Evolutionary conservation across 2,888 invertebrate species (phyloP).

Genomic region (Eumacrocentrus americanus): DNA sequence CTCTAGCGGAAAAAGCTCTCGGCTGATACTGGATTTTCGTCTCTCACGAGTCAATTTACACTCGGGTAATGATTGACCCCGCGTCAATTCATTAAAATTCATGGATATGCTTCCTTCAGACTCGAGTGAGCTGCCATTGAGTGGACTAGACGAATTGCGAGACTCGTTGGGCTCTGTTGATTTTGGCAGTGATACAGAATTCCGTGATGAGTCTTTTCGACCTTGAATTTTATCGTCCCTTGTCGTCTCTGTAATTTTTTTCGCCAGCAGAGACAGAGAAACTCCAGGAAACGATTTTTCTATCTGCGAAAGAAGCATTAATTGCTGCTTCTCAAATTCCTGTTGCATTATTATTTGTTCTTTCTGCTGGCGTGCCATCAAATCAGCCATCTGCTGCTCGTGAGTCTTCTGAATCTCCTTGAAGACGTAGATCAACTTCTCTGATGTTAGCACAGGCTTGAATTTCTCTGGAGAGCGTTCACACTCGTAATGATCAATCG

Average conservation of each 20-base stretch:
- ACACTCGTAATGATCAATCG: conserved; percentile 17
- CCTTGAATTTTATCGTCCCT: neutral
- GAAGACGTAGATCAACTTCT: conserved; percentile 52
- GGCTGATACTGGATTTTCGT: conserved; percentile 42
- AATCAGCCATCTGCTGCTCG: conserved; percentile 67
- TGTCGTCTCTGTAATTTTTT: conserved; percentile 32
- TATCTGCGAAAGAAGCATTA: conserved; percentile 63
- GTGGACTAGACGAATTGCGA: conserved; percentile 11
- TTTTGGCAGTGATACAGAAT: conserved; percentile 16
- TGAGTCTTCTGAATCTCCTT: conserved; percentile 69
- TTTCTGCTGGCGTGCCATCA: conserved; percentile 70
- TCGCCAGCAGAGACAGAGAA: conserved; percentile 36
- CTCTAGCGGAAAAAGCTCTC: conserved; percentile 52
- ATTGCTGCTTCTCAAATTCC: conserved; percentile 72
- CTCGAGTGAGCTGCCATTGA: conserved; percentile 22
- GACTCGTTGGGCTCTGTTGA: conserved; percentile 17
- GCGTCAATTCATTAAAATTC: neutral
- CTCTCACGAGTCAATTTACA: conserved; percentile 7
- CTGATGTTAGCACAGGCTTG: conserved; percentile 44
- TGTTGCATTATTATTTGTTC: conserved; percentile 70
- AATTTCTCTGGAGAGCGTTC: conserved; percentile 36
- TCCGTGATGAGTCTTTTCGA: neutral
- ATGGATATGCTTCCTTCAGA: conserved; percentile 24
- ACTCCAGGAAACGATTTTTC: conserved; percentile 57
- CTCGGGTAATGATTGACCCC: neutral